Evolutionary conservation across 2,113 vertebrate species (phyloP), one percentile per base, ranked within the genome.

Genomic region (Paracanthobrama guichenoti): DNA sequence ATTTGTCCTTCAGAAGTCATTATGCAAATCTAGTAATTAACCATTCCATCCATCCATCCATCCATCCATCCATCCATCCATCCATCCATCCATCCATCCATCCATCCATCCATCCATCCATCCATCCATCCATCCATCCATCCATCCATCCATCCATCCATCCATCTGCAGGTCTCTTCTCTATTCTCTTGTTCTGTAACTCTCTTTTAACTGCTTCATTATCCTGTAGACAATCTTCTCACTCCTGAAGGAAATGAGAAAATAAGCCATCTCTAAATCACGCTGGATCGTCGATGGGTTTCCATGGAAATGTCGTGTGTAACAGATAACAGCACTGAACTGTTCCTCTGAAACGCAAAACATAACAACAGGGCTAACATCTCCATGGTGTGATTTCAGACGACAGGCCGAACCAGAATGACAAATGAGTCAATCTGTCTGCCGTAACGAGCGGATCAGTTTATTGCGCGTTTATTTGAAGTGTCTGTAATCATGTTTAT

Each of bases 371-470:
- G 53, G 6, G 39, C 35, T 12, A n/a, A 22, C 44, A 50, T 81
- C 62, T 39, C 39, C 1, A 28, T 24, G 62, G 75, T 48, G 55
- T 42, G 77, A 50, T 86, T 60, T 62, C 67, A 73, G 81, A 26
- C 31, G 62, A 82, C 80, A 78, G 72, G 28, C 4, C 2, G 10
- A 84, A 80, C 35, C 69, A 14, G 26, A 59, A 64, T 86, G 86
- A 87, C 72, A 69, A 84, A 84, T 74, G 67, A 87, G 71, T 57
- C 59, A 3, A 79, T 80, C 42, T 74, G 81, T 46, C n/a, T 46
- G 53, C 18, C 14, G 76, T 84, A 72, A 79, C 26, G 16, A 86
- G 66, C 9, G 31, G 24, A 26, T 39, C 14, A 6, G 2, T 75
- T 72, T 48, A 69, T 24, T 53, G 72, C 59, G n/a, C 77, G 59